phyloP scores from a whole-genome alignment of 2,888 invertebrate genomes.

The Oscheius sp. region DNA sequence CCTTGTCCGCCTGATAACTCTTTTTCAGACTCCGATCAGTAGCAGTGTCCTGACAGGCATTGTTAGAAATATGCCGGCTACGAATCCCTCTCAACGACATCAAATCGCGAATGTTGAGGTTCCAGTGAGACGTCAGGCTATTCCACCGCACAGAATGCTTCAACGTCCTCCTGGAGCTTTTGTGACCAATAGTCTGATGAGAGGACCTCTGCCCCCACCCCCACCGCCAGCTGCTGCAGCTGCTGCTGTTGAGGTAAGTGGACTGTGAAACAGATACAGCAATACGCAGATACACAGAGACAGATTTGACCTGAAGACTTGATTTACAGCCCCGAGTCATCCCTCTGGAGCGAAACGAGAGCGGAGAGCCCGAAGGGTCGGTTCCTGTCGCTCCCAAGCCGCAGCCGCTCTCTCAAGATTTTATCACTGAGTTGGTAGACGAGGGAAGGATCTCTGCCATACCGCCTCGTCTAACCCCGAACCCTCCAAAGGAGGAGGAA shows the following conservation, averaged over 20 bases:
- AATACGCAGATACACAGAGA: no score
- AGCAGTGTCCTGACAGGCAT: constrained; percentile 25
- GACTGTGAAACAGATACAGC: no score
- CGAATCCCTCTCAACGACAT: constrained; percentile 11
- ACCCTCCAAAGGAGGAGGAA: constrained; percentile 3
- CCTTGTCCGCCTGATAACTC: neutral
- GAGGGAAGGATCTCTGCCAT: constrained; percentile 12
- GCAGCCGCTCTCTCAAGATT: neutral
- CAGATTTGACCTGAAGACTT: neutral
- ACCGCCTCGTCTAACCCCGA: neutral
- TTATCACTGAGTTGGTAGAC: constrained; percentile 13
- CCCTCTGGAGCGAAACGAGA: constrained; percentile 18
- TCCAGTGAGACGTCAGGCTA: neutral
- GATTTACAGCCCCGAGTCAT: constrained; percentile 18
- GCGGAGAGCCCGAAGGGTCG: neutral
- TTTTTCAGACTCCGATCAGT: constrained; percentile 17
- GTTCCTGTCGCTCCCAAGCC: neutral
- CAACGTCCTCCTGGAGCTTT: constrained; percentile 6
- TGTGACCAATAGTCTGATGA: neutral
- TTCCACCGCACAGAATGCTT: constrained; percentile 18
- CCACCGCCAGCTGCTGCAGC: neutral
- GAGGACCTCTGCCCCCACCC: neutral
- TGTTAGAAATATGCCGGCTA: constrained; percentile 2
- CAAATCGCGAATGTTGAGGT: constrained; percentile 23
- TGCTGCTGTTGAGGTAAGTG: neutral